Evolutionary conservation across 2,113 vertebrate species (phyloP).

Genomic region (Galbula dea): DNA sequence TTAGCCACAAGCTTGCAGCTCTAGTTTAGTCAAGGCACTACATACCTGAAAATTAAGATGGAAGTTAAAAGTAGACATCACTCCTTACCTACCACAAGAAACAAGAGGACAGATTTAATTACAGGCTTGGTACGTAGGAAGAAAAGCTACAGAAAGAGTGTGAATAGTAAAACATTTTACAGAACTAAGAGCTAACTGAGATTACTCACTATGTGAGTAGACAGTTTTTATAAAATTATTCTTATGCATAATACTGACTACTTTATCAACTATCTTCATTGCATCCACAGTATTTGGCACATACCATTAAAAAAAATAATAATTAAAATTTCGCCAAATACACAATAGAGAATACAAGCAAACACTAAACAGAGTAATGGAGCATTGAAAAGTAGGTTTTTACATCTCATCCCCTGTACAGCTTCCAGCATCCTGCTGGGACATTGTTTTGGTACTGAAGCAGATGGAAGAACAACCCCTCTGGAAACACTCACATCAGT

Average conservation of each 20-base stretch:
- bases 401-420: background rate
- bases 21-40: background rate
- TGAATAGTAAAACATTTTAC: background rate
- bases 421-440: constrained; percentile 38
- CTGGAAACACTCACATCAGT: constrained; percentile 14
- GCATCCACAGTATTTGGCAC: background rate
- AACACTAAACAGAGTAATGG: constrained; percentile 7
- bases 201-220: background rate
- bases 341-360: constrained; percentile 36
- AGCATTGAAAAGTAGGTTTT: constrained; percentile 41
- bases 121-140: background rate
- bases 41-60: background rate
- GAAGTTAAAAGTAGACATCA: background rate
- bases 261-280: background rate
- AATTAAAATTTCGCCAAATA: constrained; percentile 25
- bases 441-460: constrained; percentile 26
- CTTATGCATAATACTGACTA: background rate
- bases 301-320: constrained; percentile 4
- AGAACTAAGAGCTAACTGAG: background rate
- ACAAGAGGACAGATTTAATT: background rate
- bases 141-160: background rate
- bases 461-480: constrained; percentile 24
- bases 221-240: background rate
- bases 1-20: background rate
- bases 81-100: background rate